phyloP scores from a whole-genome alignment of 2,797 vertebrate species.

The Ctenopoma kingsleyae region DNA sequence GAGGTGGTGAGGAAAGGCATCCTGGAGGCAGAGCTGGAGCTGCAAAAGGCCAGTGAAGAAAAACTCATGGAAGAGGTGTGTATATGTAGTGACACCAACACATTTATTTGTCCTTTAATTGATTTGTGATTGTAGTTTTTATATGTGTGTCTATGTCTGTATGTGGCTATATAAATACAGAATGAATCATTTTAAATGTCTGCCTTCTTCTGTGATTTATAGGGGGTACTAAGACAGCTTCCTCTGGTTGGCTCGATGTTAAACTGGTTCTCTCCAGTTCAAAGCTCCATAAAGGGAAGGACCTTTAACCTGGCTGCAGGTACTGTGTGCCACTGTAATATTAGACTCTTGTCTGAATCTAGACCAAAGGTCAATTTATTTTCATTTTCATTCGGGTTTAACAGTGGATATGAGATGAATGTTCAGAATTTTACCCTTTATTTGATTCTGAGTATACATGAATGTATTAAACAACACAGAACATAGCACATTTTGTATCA shows the following conservation, averaged over 20 bases:
- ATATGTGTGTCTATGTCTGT: constrained; percentile 64
- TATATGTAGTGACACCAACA: neutral
- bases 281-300: constrained; percentile 91
- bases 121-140: neutral
- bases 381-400: no score
- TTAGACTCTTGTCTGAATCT: no score
- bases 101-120: neutral
- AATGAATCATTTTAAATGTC: no score
- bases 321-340: constrained; percentile 59
- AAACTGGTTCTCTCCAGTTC: constrained; percentile 97
- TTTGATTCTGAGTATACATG: no score
- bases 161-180: constrained; percentile 8
- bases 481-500: no score
- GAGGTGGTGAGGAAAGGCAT: constrained; percentile 97
- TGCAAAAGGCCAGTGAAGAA: constrained; percentile 93
- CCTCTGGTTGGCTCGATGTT: constrained; percentile 94
- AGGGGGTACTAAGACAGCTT: constrained; percentile 96
- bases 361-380: no score
- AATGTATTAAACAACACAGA: neutral
- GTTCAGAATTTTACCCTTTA: no score
- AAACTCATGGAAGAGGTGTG: constrained; percentile 94
- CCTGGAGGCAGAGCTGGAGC: constrained; percentile 92
- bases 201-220: constrained; percentile 45
- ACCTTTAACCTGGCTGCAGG: constrained; percentile 96
- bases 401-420: no score